Conservation (phyloP, 2,888 invertebrate species). For the Dasysyrphus albostriatus region DNA sequence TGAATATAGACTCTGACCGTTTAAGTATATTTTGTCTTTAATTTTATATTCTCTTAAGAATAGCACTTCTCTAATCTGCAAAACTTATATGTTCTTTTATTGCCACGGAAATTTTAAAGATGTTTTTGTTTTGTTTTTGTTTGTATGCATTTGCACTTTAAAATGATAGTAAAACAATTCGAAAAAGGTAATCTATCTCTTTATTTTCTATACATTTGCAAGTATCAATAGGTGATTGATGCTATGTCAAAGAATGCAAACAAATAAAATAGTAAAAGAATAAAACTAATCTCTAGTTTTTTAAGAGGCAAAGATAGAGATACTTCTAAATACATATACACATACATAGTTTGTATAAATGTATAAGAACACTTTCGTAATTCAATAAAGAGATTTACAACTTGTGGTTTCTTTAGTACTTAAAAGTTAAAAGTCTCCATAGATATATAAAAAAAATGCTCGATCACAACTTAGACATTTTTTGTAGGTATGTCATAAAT, state of each 20-base stretch:
- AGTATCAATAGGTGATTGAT: slow-evolving; percentile 72
- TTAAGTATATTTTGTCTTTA: neutral
- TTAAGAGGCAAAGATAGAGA: slow-evolving; percentile 16
- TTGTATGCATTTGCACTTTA: slow-evolving; percentile 2
- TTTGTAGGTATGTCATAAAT: slow-evolving; percentile 2
- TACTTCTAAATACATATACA: neutral
- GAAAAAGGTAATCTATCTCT: slow-evolving; percentile 64
- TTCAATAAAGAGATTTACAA: slow-evolving; percentile 37
- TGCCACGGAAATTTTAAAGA: slow-evolving; percentile 35
- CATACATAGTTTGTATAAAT: neutral
- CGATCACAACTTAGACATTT: slow-evolving; percentile 2
- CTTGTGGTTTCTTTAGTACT: slow-evolving; percentile 63
- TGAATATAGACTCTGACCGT: slow-evolving; percentile 4
- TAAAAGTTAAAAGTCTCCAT: slow-evolving; percentile 55
- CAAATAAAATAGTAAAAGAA: slow-evolving; percentile 72
- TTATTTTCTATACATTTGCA: neutral
- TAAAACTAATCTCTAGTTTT: slow-evolving; percentile 70
- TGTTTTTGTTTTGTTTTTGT: slow-evolving; percentile 16
- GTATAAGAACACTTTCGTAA: neutral
- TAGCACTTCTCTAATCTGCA: slow-evolving; percentile 40
- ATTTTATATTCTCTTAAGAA: slow-evolving; percentile 3
- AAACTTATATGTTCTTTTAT: slow-evolving; percentile 27
- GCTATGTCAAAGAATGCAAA: slow-evolving; percentile 70
- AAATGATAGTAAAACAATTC: slow-evolving; percentile 57
- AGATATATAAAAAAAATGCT: neutral